Evolutionary conservation across 2,888 invertebrate species (phyloP), one percentile per base, ranked within the genome.

Genomic region (Dolomedes plantarius): DNA sequence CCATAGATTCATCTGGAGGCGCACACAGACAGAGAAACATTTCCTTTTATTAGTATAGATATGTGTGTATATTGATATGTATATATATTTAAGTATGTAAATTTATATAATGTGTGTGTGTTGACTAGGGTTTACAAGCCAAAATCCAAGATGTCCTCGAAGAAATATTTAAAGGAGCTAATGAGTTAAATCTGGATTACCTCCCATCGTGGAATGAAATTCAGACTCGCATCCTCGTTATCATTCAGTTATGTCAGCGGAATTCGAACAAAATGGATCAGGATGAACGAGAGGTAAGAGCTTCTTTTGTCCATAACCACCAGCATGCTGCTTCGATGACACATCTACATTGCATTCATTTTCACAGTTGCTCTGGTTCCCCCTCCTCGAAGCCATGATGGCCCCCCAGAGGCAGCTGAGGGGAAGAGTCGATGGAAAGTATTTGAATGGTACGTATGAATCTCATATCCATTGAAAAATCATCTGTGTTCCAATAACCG

Each of bases 231-330:
- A 28, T 89, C 6, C 41, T 89, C 32, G 90, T 91, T 27, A 90
- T 92, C 56, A 91, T 92, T 23, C 92, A 92, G 81, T 90, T 93
- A 68, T 92, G 92, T 88, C 92, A 93, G 89, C 90, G 93, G 77
- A 92, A 92, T 86, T 92, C 92, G n/a, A 89, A 90, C 82, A 91
- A 91, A 88, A 90, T 92, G 90, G 91, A 91, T 79, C 91, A 91
- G 87, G 89, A 90, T 19, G 91, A 91, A 81, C 91, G 95, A 86
- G 91, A 92, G 90, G 92, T 91, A 82, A 46, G 6, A 16, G 16
- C 16, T n/a, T n/a, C n/a, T n/a, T n/a, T n/a, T n/a, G n/a, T n/a
- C n/a, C n/a, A n/a, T n/a, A n/a, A n/a, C n/a, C n/a, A n/a, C n/a
- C n/a, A n/a, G n/a, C n/a, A n/a, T n/a, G n/a, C n/a, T n/a, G n/a